Conservation (phyloP, 2,888 invertebrate genomes). For the Antitype chi region DNA sequence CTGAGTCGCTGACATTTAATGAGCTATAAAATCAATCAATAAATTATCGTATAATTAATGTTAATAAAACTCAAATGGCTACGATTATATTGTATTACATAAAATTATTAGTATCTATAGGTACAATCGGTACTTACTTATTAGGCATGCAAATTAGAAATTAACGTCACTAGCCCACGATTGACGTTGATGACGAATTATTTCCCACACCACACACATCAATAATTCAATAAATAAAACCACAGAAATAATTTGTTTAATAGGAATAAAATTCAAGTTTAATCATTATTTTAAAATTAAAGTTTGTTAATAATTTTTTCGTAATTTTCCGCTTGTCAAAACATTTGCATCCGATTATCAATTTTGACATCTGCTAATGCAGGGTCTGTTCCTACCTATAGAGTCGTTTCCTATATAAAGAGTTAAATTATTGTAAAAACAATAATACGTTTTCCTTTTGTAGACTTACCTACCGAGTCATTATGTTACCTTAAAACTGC, state of each 20-base stretch:
- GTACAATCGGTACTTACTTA: neutral
- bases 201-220: constrained; percentile 2
- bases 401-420: no score
- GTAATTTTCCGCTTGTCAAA: neutral
- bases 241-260: neutral
- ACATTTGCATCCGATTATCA: neutral
- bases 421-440: neutral
- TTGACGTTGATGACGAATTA: constrained; percentile 19
- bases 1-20: no score
- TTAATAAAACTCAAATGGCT: neutral
- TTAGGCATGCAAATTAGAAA: constrained; percentile 20
- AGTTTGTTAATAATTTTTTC: no score
- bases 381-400: no score
- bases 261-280: neutral
- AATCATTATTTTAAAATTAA: neutral
- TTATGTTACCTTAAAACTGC: no score
- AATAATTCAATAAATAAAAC: constrained; percentile 1
- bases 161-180: constrained; percentile 31
- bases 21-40: neutral
- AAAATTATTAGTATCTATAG: neutral
- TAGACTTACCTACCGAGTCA: no score
- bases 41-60: neutral
- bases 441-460: no score
- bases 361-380: neutral
- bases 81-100: neutral